Evolutionary conservation across 2,113 vertebrate genomes (phyloP), one percentile per base, ranked within the genome.

Genomic region (Varanus komodoensis): DNA sequence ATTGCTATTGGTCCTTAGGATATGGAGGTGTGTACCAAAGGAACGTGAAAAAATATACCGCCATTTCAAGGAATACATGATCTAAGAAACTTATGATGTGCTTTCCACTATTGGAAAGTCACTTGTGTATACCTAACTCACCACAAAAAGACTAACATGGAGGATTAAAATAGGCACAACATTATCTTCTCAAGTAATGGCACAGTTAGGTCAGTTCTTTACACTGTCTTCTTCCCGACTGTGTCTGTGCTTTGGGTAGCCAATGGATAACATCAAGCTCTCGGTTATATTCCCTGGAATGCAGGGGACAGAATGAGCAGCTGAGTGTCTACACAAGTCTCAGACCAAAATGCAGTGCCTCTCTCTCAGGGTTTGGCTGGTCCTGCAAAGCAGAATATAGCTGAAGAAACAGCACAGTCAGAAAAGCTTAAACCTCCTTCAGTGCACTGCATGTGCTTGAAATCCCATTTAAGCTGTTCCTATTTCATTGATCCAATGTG

Each of bases 111-210:
- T 82, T 90, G 92, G 84, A 94, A 96, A 89, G 21, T 50, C 88
- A 82, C 57, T 91, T 94, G 87, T 92, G 92, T 91, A 48, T 17
- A 92, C 14, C 69, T 80, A 82, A 95, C 54, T 87, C 87, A 88
- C 92, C 88, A 38, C 4, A 92, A 92, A 78, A 90, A 54, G 34
- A 91, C 48, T 90, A 92, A 91, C 89, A 91, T 61, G 87, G 92
- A 92, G 79, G 61, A 92, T 93, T 92, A 93, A 89, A 79, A 79
- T 52, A 29, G 73, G 77, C 21, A 84, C 27, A 85, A 68, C 84
- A 91, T 95, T 93, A 80, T 89, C 89, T 67, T 92, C 89, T 93
- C 82, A 93, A 89, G 92, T 92, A 95, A 89, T 82, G 48, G 83
- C 38, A 88, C 17, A 19, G 21, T 11, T 21, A 64, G 57, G 27